phyloP scores from a whole-genome alignment of 2,113 vertebrate species.

The Astur gentilis region DNA sequence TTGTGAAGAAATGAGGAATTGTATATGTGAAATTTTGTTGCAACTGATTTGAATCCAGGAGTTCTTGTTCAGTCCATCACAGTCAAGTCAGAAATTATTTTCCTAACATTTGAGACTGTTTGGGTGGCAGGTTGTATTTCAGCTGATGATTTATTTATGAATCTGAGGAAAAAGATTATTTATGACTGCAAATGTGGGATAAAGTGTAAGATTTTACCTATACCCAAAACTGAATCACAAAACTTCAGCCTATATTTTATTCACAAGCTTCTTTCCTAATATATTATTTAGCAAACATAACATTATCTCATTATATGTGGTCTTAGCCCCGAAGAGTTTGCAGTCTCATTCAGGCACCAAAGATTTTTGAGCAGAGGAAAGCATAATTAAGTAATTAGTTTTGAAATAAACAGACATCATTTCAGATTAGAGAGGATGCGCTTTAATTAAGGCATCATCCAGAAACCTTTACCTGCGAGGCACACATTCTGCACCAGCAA shows the following conservation, averaged over 20 bases:
- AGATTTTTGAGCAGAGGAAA: background rate
- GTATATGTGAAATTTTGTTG: background rate
- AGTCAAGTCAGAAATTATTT: slow-evolving; percentile 21
- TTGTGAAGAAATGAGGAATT: background rate
- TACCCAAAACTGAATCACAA: background rate
- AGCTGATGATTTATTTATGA: slow-evolving; percentile 23
- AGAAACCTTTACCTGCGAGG: background rate
- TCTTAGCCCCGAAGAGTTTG: slow-evolving; percentile 10
- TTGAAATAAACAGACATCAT: background rate
- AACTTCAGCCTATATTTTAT: slow-evolving; percentile 8
- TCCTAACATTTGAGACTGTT: background rate
- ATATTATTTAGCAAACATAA: slow-evolving; percentile 30
- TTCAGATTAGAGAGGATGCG: slow-evolving; percentile 4
- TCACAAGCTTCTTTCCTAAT: background rate
- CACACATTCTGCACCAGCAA: background rate
- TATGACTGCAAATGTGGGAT: background rate
- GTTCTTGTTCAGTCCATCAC: background rate
- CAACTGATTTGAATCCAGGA: background rate
- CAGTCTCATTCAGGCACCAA: background rate
- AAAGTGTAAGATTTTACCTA: background rate
- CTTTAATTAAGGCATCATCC: slow-evolving; percentile 40
- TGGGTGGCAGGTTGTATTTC: background rate
- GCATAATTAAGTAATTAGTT: slow-evolving; percentile 16
- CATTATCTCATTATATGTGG: background rate
- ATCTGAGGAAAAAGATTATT: background rate